phyloP scores from a whole-genome alignment of 2,797 vertebrate species.

The Lepus oiostolus region DNA sequence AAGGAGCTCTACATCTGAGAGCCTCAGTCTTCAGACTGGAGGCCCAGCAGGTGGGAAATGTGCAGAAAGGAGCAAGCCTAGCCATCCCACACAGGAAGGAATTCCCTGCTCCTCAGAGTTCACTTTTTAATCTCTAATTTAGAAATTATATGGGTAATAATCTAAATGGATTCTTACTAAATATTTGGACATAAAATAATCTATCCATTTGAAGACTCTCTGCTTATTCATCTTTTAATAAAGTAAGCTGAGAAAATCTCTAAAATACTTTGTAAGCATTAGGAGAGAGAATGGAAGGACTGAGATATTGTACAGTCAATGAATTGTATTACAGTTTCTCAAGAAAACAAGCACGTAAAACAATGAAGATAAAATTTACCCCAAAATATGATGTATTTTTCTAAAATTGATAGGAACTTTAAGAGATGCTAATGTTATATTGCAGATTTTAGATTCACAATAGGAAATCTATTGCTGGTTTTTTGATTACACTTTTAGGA shows the following conservation, averaged over 20 bases:
- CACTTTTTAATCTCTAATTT: constrained; percentile 49
- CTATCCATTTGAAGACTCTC: neutral
- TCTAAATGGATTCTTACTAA: constrained; percentile 19
- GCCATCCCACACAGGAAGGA: constrained; percentile 61
- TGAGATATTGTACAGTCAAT: constrained; percentile 57
- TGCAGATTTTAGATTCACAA: neutral
- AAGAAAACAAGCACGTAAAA: constrained; percentile 25
- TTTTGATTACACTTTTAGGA: constrained; percentile 39
- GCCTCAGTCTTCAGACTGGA: constrained; percentile 55
- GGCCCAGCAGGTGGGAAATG: constrained; percentile 71
- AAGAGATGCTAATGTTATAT: neutral
- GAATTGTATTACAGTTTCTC: constrained; percentile 35
- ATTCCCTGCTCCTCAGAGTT: neutral
- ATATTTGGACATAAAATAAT: constrained; percentile 12
- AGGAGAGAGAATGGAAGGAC: constrained; percentile 16
- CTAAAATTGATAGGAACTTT: neutral
- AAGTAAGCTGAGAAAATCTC: constrained; percentile 1
- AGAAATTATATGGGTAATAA: constrained; percentile 19
- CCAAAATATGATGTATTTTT: neutral
- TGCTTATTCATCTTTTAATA: neutral
- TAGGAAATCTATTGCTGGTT: constrained; percentile 36
- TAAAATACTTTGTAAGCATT: constrained; percentile 55
- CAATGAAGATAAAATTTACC: neutral
- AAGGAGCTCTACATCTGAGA: constrained; percentile 41
- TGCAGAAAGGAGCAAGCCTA: neutral